Base-by-base conservation (phyloP, 2,797 vertebrate genomes). In the Smutsia temminckii region DNA sequence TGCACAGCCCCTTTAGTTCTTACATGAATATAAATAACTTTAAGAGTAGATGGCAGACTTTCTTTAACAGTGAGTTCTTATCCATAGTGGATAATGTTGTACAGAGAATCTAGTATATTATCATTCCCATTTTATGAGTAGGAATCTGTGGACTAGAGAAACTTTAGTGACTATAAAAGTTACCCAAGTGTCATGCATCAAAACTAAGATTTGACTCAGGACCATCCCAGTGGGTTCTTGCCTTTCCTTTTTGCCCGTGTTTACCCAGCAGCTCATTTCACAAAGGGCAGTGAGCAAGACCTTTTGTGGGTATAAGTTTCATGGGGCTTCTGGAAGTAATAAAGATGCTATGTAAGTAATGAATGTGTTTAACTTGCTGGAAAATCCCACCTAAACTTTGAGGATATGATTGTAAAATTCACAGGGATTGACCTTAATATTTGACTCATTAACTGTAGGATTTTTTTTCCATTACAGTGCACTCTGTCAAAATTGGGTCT, bases 401-500 rank as follows among this genome's bases (percentile, higher is more conserved):
- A 97, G 42, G 57, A 90, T 84, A 29, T 85, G 81, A 46, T 84
- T 61, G 64, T 93, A 91, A 93, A 91, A 85, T 72, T 93, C 92
- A 89, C 49, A 77, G 61, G 81, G 78, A 94, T 94, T 85, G 95
- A 92, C 53, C 23, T 95, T 85, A 81, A 80, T 92, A 75, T 95
- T 77, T 88, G 74, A 94, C 66, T 92, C 63, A 55, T 94, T 95
- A 94, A 91, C 57, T 34, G 7, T 53, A 68, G 42, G 86, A 59
- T 25, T 84, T 86, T 81, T 78, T 91, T 88, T 96, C 57, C 69
- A 51, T 92, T 61, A 89, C 7, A 49, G 8, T 63, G n/a, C 29
- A 68, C 51, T 78, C 78, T 92, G 61, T 95, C 85, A 92, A 86
- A 96, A 95, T 69, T 68, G 17, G 16, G 42, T 68, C 55, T 95